Evolutionary conservation across 2,113 vertebrate species (phyloP).

Genomic region (Saccopteryx bilineata): DNA sequence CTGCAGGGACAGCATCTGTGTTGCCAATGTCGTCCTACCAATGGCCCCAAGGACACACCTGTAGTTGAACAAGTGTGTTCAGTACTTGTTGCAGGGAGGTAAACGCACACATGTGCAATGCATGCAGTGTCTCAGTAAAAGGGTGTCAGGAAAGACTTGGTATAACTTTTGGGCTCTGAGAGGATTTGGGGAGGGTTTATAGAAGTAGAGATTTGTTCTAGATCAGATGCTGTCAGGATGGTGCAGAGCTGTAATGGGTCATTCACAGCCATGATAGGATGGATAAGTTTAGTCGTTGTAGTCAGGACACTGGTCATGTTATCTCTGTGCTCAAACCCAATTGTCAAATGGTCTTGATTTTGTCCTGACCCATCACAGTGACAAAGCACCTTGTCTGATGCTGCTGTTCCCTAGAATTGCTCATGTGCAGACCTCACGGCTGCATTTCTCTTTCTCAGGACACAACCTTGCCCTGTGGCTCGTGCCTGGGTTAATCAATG

Average conservation of each 20-base stretch:
- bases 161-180: background rate
- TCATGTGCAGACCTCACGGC: fast-evolving
- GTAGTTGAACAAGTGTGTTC: background rate
- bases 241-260: too few species aligned
- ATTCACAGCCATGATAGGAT: background rate
- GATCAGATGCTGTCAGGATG: background rate
- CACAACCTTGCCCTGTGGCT: background rate
- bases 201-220: background rate
- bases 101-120: too few species aligned
- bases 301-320: background rate
- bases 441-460: background rate
- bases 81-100: background rate
- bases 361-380: background rate
- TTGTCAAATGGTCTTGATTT: background rate
- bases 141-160: background rate
- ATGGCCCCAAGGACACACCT: background rate
- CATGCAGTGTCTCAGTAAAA: background rate
- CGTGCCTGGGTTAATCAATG: background rate
- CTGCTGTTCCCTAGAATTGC: background rate
- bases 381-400: background rate
- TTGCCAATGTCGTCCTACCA: background rate
- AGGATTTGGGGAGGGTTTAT: background rate
- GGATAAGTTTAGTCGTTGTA: background rate
- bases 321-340: background rate
- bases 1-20: background rate